A percentile compares a stretch with the other conserved stretches of the same genome.
These are phyloP conservation scores for Drosophila insularis DNA, from an alignment of 1,140 invertebrate species.

Conservation along the genomic window DNA sequence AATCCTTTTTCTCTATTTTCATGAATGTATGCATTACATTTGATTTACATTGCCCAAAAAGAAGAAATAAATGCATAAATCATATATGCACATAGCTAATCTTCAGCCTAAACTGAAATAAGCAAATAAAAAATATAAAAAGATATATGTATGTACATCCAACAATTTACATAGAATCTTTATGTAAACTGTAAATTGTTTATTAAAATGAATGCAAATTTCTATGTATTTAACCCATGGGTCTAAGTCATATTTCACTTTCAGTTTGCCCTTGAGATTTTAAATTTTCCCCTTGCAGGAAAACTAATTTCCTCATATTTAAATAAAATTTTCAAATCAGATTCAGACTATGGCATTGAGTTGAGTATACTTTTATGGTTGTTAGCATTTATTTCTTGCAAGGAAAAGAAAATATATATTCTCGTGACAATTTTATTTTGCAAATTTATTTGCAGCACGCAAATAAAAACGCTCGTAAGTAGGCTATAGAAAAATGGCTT, in stretches of 20 bases:
- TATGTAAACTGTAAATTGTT: not conserved
- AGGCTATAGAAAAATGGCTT: slow-evolving; percentile 30
- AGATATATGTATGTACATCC: too few species aligned
- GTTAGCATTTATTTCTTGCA: slow-evolving; percentile 17
- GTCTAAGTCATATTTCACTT: too few species aligned
- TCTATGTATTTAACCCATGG: too few species aligned
- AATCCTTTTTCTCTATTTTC: slow-evolving; percentile 20
- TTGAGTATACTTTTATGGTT: too few species aligned
- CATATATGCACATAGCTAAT: not conserved
- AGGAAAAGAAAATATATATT: slow-evolving; percentile 46
- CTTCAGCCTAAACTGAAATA: too few species aligned
- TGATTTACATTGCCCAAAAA: slow-evolving; percentile 9
- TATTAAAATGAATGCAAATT: not conserved
- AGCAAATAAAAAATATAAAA: too few species aligned
- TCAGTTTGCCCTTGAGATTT: too few species aligned
- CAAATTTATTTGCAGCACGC: not conserved
- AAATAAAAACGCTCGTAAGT: slow-evolving; percentile 21
- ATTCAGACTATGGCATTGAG: not conserved
- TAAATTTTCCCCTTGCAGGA: not conserved
- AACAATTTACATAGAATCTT: not conserved
- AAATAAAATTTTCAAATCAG: not conserved
- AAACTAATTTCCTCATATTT: not conserved
- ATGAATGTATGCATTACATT: slow-evolving; percentile 30
- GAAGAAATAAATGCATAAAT: not conserved
- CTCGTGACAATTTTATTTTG: slow-evolving; percentile 16